A percentile compares a stretch with the other conserved stretches of the same genome.
phyloP scores from a whole-genome alignment of 1,140 invertebrate genomes.

The Dufourea novaeangliae region DNA sequence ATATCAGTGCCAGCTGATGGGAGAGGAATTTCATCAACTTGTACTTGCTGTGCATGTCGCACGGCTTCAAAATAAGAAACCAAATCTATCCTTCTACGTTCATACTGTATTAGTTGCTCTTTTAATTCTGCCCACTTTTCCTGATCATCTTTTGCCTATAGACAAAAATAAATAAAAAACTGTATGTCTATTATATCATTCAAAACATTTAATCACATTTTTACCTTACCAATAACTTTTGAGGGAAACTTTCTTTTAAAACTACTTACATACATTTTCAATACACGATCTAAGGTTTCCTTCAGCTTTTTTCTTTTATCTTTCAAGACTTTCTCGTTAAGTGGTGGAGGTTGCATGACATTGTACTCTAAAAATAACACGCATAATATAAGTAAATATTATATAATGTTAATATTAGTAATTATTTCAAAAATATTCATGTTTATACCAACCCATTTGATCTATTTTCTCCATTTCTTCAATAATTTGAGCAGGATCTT shows the following conservation, averaged over 20 bases:
- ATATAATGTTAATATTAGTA: slow-evolving; percentile 17
- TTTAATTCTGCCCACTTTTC: slow-evolving; percentile 96
- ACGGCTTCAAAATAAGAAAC: slow-evolving; percentile 97
- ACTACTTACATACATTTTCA: slow-evolving; percentile 97
- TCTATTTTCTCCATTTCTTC: slow-evolving; percentile 98
- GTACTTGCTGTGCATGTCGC: slow-evolving; percentile 95
- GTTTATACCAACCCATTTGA: slow-evolving; percentile 91
- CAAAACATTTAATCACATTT: slow-evolving; percentile 6
- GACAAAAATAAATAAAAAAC: slow-evolving; percentile 20
- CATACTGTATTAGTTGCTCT: slow-evolving; percentile 95
- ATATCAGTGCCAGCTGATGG: slow-evolving; percentile 84
- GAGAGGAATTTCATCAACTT: slow-evolving; percentile 98
- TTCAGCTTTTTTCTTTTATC: slow-evolving; percentile 98
- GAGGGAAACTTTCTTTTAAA: slow-evolving; percentile 34
- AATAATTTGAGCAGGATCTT: slow-evolving; percentile 96
- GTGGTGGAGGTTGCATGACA: slow-evolving; percentile 94
- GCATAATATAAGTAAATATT: neutral
- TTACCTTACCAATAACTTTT: slow-evolving; percentile 48
- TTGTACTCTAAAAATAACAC: slow-evolving; percentile 91
- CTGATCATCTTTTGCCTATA: slow-evolving; percentile 96
- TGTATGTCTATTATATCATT: slow-evolving; percentile 12
- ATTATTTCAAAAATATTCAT: slow-evolving; percentile 3
- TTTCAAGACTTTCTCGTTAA: slow-evolving; percentile 98
- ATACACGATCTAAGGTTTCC: slow-evolving; percentile 96
- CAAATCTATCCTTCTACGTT: slow-evolving; percentile 91